Evolutionary conservation across 2,113 vertebrate species (phyloP), one percentile per base, ranked within the genome.

Genomic region (Chunga burmeisteri): DNA sequence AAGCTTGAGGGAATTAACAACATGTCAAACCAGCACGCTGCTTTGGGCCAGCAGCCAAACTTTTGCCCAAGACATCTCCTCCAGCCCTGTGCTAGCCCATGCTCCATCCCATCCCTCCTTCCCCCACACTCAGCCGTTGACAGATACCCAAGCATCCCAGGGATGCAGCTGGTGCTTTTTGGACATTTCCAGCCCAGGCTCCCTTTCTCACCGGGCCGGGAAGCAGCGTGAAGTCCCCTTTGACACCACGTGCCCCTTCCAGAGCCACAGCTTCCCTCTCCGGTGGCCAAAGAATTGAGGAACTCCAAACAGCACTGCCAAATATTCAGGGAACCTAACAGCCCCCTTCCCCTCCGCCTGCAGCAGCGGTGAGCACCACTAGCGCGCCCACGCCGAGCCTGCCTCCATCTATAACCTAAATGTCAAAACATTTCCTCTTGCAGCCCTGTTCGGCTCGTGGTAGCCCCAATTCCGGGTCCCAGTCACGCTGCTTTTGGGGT

Each of bases 181-280:
- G 73, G 73, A 75, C 2, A 0, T 95, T 96, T 95, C 96, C 93
- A 95, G 59, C 62, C 67, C 7, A 13, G 58, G 58, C 58, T 97
- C 83, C 81, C 53, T 94, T 95, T 96, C 93, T 97, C 79, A 94
- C 91, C 7, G 23, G 84, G 81, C 68, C 0, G 86, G 90, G 88
- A 97, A 95, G 79, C 18, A 5, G 94, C 2, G 96, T 97, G 96
- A 97, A 97, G 88, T 97, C 95, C 97, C 95, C 94, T 96, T 70
- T 6, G 34, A 94, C 74, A 97, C 93, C 97, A 96, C 94, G 27
- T 63, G 92, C 90, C 90, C 92, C 87, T 95, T 96, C 96, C 95
- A 97, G 94, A 97, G 90, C 97, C 97, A 92, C 97, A 97, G 97
- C 97, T 97, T 97, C 97, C 94, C 88, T 96, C 94, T 96, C 67